Percentiles rank a stretch among this genome's conserved stretches.
Conservation (phyloP, 2,113 vertebrate species). For the Sinocyclocheilus anshuiensis region DNA sequence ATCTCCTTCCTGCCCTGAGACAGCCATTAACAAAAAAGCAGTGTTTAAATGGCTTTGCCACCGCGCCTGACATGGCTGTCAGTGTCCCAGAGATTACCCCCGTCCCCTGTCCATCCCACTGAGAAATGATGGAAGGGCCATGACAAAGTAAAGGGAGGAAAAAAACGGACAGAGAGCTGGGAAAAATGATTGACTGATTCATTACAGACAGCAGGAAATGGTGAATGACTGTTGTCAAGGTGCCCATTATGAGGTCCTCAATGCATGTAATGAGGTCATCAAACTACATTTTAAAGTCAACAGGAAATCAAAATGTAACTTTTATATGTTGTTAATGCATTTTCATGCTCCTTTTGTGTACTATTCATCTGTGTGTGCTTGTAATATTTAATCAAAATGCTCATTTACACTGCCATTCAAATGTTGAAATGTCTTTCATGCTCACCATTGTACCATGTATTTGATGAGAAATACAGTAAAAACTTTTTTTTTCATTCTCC, state of each 20-base stretch:
- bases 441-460: neutral
- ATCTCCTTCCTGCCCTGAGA: constrained; percentile 60
- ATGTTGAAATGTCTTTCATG: neutral
- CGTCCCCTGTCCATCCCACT: constrained; percentile 47
- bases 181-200: constrained; percentile 55
- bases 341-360: neutral
- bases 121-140: constrained; percentile 53
- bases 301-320: neutral
- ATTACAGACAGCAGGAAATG: constrained; percentile 59
- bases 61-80: constrained; percentile 66
- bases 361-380: neutral
- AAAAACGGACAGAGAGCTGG: constrained; percentile 16
- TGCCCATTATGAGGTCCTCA: constrained; percentile 45
- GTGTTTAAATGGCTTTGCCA: constrained; percentile 69
- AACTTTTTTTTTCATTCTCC: neutral
- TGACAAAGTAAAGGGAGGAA: constrained; percentile 54
- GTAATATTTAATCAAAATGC: neutral
- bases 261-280: constrained; percentile 18
- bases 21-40: constrained; percentile 64
- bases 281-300: constrained; percentile 7
- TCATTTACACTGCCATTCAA: neutral
- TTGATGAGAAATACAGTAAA: neutral
- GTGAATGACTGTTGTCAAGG: constrained; percentile 36
- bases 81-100: constrained; percentile 60
- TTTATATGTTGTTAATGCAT: neutral